These are phyloP conservation scores for Knipowitschia caucasica DNA, from an alignment of 2,797 vertebrate species.

Conservation along the genomic window DNA sequence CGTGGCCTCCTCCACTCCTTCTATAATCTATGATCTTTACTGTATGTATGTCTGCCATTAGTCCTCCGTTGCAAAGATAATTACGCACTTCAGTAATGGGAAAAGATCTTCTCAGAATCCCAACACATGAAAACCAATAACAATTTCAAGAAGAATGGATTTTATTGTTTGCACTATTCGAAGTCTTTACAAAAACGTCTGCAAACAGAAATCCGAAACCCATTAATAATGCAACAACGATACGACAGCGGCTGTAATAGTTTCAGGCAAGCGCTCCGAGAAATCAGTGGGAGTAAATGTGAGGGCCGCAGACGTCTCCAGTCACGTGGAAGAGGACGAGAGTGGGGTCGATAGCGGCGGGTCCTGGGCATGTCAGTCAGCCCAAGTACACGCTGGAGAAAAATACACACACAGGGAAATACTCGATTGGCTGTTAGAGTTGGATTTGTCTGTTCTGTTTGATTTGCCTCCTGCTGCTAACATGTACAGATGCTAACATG, in stretches of 20 bases:
- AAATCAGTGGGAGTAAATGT: not conserved
- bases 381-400: not conserved
- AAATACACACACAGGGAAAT: not conserved
- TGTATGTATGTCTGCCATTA: too few relatives aligned
- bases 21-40: too few relatives aligned
- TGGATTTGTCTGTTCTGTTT: too few relatives aligned
- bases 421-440: not conserved
- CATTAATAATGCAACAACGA: not conserved
- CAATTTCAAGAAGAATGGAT: not conserved
- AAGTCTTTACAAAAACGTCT: too few relatives aligned
- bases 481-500: too few relatives aligned
- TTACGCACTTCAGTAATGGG: too few relatives aligned
- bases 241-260: not conserved
- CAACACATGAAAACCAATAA: too few relatives aligned
- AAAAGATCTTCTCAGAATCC: too few relatives aligned
- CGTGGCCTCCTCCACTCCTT: too few relatives aligned
- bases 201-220: not conserved
- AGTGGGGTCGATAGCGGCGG: slow-evolving; percentile 28
- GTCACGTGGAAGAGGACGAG: not conserved
- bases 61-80: too few relatives aligned
- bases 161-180: not conserved
- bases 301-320: not conserved
- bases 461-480: too few relatives aligned
- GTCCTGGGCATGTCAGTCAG: slow-evolving; percentile 8
- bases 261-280: not conserved